These are phyloP conservation scores for Pitangus sulphuratus DNA, from an alignment of 2,797 vertebrate species.

Conservation along the genomic window DNA sequence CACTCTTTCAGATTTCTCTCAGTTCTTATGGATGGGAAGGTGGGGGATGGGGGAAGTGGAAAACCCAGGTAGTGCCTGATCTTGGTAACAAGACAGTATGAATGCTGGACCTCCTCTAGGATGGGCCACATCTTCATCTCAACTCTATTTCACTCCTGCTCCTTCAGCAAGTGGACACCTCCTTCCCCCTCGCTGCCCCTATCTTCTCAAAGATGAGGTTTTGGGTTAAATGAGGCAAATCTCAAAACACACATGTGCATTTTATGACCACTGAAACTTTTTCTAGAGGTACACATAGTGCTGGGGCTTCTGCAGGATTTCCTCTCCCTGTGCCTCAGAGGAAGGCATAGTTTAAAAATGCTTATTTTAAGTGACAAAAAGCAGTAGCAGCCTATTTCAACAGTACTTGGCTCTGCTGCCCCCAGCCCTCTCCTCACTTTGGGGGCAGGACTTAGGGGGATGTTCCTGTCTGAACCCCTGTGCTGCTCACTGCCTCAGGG, in stretches of 20 bases:
- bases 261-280: background rate
- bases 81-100: background rate
- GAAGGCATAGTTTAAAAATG: background rate
- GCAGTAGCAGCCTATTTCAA: background rate
- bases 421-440: background rate
- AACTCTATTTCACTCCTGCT: background rate
- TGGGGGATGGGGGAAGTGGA: background rate
- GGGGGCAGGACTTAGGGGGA: fast-evolving
- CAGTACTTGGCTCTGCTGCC: background rate
- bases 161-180: background rate
- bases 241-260: background rate
- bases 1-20: conserved; percentile 22
- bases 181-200: background rate
- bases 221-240: background rate
- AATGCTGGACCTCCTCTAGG: background rate
- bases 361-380: background rate
- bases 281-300: fast-evolving
- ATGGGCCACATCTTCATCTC: background rate
- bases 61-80: background rate
- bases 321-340: background rate
- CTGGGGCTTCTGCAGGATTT: background rate
- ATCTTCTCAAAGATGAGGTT: background rate
- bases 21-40: background rate
- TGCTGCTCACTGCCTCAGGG: background rate
- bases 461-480: fast-evolving